phyloP scores from a whole-genome alignment of 2,888 invertebrate species.

The Nomada hirtipes region DNA sequence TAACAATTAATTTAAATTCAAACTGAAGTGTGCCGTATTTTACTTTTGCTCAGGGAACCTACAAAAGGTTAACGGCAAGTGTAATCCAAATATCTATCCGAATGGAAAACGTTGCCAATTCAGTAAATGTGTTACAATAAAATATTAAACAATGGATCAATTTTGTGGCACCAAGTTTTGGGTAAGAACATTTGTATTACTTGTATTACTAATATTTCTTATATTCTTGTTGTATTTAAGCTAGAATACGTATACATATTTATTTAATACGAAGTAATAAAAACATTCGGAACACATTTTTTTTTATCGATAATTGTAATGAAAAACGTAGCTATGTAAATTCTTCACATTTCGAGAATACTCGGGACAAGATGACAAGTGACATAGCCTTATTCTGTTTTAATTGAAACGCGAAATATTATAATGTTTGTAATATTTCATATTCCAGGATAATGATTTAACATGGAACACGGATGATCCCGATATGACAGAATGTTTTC shows the following conservation, averaged over 20 bases:
- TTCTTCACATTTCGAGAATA: too few relatives aligned
- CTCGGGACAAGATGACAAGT: not conserved
- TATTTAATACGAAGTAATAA: not conserved
- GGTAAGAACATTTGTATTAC: constrained; percentile 86
- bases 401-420: not conserved
- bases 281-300: too few relatives aligned
- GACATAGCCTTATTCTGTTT: not conserved
- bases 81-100: constrained; percentile 3
- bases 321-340: too few relatives aligned
- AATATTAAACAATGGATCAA: constrained; percentile 88
- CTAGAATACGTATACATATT: not conserved
- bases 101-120: constrained; percentile 5
- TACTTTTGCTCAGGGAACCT: not conserved
- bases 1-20: constrained; percentile 2
- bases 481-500: constrained; percentile 95
- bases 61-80: not conserved
- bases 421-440: not conserved
- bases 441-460: constrained; percentile 89
- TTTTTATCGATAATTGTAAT: not conserved
- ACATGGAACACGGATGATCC: constrained; percentile 94
- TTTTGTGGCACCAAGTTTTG: constrained; percentile 93
- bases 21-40: not conserved
- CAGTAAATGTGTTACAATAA: constrained; percentile 82
- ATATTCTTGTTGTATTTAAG: not conserved
- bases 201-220: constrained; percentile 26